Evolutionary conservation across 2,797 vertebrate genomes (phyloP).

Genomic region (Spondyliosoma cantharus): DNA sequence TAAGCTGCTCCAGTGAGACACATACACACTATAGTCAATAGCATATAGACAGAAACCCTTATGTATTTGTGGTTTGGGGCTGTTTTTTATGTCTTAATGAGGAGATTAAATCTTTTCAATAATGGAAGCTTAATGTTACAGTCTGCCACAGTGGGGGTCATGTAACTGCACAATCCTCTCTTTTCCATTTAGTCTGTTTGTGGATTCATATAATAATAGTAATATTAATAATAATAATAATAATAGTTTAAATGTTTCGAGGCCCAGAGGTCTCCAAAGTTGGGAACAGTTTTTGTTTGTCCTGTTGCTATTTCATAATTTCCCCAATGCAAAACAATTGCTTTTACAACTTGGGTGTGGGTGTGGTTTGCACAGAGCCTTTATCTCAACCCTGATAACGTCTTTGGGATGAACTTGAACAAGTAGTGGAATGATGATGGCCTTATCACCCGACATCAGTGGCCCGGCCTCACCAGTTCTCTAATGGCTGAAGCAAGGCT

Average conservation of each 20-base stretch:
- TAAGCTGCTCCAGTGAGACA: conserved; percentile 2
- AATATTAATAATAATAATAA: too few relatives aligned
- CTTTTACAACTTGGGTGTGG: too few relatives aligned
- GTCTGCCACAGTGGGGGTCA: background rate
- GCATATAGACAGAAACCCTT: too few relatives aligned
- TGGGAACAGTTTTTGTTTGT: background rate
- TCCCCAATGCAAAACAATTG: background rate
- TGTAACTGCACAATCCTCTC: background rate
- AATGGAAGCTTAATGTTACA: background rate
- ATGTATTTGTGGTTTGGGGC: background rate
- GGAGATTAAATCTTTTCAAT: background rate
- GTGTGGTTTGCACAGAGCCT: too few relatives aligned
- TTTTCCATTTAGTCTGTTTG: background rate
- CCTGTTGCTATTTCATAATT: background rate
- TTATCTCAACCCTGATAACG: too few relatives aligned
- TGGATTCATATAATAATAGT: background rate
- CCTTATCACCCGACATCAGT: too few relatives aligned
- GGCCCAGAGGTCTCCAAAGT: background rate
- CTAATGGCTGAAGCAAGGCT: background rate
- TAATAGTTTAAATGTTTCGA: background rate
- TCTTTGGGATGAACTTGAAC: too few relatives aligned
- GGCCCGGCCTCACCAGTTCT: too few relatives aligned
- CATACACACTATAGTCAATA: background rate
- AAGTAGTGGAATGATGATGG: too few relatives aligned
- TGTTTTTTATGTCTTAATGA: conserved; percentile 13